Conservation (phyloP, 2,113 vertebrate genomes). For the Spea bombifrons region DNA sequence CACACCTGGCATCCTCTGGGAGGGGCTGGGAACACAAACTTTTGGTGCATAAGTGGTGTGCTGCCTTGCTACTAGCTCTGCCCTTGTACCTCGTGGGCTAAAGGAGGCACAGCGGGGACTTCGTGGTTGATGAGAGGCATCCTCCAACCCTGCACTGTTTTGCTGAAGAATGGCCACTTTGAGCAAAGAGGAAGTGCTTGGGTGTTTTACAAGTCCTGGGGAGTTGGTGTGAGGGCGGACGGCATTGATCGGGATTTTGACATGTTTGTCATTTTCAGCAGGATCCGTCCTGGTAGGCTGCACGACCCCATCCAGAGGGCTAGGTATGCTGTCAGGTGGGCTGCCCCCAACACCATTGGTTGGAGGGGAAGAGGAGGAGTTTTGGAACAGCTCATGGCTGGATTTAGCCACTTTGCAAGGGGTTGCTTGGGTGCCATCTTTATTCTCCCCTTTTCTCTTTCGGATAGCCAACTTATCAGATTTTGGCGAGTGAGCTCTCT, state of each 20-base stretch:
- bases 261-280: conserved; percentile 84
- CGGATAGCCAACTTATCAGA: conserved; percentile 78
- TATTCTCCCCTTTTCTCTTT: conserved; percentile 77
- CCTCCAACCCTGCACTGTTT: conserved; percentile 72
- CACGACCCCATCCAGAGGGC: conserved; percentile 70
- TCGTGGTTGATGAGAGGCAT: conserved; percentile 65
- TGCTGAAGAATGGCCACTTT: conserved; percentile 79
- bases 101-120: conserved; percentile 70
- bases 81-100: conserved; percentile 70
- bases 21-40: conserved; percentile 76
- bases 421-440: conserved; percentile 68
- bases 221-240: conserved; percentile 84
- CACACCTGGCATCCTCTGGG: conserved; percentile 64
- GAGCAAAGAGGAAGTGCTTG: conserved; percentile 71
- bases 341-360: conserved; percentile 72
- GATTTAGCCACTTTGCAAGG: conserved; percentile 75
- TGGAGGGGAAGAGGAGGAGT: conserved; percentile 67
- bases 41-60: conserved; percentile 73
- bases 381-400: conserved; percentile 71
- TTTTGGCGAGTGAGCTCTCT: conserved; percentile 86
- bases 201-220: conserved; percentile 71
- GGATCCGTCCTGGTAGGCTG: conserved; percentile 69
- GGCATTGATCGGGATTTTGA: conserved; percentile 80
- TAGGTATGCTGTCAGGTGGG: conserved; percentile 72
- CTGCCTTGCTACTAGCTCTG: conserved; percentile 69